A percentile compares a stretch with the other conserved stretches of the same genome.
Evolutionary conservation across 2,888 invertebrate species (phyloP).

Genomic region (Gibbula magus): DNA sequence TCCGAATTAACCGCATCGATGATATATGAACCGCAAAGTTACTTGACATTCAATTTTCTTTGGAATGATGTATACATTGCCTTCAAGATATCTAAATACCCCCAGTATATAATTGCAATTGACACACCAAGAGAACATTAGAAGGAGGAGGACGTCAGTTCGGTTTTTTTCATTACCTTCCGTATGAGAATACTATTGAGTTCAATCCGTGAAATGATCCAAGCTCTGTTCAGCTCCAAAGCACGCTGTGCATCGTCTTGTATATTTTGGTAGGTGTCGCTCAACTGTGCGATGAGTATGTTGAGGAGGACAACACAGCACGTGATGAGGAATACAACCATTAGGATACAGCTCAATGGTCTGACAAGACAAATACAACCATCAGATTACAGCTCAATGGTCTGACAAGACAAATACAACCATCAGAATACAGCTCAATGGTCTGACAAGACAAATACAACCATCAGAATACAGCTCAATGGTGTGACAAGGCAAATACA

Average conservation of each 20-base stretch:
- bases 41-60: too few relatives aligned
- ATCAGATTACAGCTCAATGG: not conserved
- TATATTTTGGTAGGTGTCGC: constrained; percentile 69
- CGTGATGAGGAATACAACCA: constrained; percentile 64
- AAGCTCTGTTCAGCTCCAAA: constrained; percentile 66
- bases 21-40: too few relatives aligned
- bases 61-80: too few relatives aligned
- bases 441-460: not conserved
- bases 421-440: too few relatives aligned
- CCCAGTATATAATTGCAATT: too few relatives aligned
- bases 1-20: too few relatives aligned
- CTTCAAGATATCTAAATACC: too few relatives aligned
- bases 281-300: constrained; percentile 68
- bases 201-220: constrained; percentile 67
- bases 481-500: too few relatives aligned
- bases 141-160: too few relatives aligned
- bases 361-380: constrained; percentile 39
- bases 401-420: too few relatives aligned
- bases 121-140: too few relatives aligned
- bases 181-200: constrained; percentile 59
- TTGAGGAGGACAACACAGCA: constrained; percentile 66
- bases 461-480: too few relatives aligned
- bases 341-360: constrained; percentile 56
- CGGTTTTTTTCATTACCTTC: constrained; percentile 38
- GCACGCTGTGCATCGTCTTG: constrained; percentile 66